Conservation (phyloP, 2,797 vertebrate species). For the Myotis vivesi region DNA sequence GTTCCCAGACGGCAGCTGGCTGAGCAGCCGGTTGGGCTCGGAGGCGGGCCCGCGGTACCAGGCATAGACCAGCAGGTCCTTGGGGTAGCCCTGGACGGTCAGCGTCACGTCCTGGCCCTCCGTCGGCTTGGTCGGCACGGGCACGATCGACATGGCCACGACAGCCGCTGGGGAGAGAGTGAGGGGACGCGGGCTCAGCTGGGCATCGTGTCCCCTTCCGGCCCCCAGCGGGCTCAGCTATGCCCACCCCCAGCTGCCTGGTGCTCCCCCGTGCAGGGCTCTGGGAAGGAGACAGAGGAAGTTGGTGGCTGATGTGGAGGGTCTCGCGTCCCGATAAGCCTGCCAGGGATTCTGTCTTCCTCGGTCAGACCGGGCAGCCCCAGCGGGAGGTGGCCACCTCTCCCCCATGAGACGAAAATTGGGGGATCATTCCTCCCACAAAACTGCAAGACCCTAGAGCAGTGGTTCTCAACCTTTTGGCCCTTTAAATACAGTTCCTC, state of each 20-base stretch:
- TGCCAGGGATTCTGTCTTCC: not conserved
- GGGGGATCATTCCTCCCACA: not conserved
- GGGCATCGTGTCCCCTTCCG: not conserved
- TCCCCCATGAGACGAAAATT: not conserved
- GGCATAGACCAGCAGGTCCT: slow-evolving; percentile 75
- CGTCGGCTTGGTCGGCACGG: slow-evolving; percentile 13
- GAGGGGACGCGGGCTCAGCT: not conserved
- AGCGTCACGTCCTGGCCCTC: slow-evolving; percentile 76
- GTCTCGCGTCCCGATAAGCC: not conserved
- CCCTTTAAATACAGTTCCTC: no score
- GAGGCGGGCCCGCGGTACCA: slow-evolving; percentile 73
- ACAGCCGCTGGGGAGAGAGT: slow-evolving; percentile 61
- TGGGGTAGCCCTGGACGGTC: slow-evolving; percentile 73
- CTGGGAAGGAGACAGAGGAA: slow-evolving; percentile 54
- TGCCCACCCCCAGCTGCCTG: not conserved
- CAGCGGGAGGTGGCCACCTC: not conserved
- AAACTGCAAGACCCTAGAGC: not conserved
- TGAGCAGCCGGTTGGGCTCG: slow-evolving; percentile 71
- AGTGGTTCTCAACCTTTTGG: no score
- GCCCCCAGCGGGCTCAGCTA: not conserved
- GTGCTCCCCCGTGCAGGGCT: not conserved
- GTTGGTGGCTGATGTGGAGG: not conserved
- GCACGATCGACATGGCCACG: slow-evolving; percentile 62
- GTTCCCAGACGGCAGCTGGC: slow-evolving; percentile 72
- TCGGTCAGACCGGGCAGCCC: not conserved